Conservation (phyloP, 2,888 invertebrate genomes). For the Plagodis dolabraria region DNA sequence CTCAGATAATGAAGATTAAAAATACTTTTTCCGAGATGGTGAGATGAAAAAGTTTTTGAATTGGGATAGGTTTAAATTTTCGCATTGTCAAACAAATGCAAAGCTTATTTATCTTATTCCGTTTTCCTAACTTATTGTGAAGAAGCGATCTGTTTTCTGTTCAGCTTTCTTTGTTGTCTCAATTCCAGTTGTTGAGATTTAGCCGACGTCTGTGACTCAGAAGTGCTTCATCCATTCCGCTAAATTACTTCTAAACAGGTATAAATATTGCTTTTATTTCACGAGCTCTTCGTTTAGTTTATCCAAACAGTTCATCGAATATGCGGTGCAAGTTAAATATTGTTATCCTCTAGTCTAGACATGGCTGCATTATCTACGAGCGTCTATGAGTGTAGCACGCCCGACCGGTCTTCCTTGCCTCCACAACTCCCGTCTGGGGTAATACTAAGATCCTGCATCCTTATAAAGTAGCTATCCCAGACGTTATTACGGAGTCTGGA, state of each 20-base stretch:
- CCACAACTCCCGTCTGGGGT: conserved; percentile 35
- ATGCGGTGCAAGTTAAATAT: conserved; percentile 32
- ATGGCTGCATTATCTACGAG: conserved; percentile 50
- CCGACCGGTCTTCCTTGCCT: conserved; percentile 12
- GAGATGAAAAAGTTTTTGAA: too few species aligned
- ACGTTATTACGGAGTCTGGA: conserved; percentile 41
- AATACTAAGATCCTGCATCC: conserved; percentile 35
- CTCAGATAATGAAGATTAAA: too few species aligned
- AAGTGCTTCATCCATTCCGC: conserved; percentile 24
- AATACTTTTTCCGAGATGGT: too few species aligned
- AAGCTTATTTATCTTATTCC: too few species aligned
- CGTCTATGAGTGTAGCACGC: conserved; percentile 15
- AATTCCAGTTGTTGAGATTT: conserved; percentile 23
- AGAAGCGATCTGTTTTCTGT: not conserved
- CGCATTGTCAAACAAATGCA: too few species aligned
- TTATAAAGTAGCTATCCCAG: conserved; percentile 10
- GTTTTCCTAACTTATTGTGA: not conserved
- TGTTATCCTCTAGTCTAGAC: conserved; percentile 59
- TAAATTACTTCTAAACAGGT: conserved; percentile 16
- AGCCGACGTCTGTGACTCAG: conserved; percentile 24
- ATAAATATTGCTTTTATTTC: conserved; percentile 24
- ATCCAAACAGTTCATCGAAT: conserved; percentile 16
- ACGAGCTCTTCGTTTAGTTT: conserved; percentile 11
- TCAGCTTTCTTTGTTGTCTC: conserved; percentile 37
- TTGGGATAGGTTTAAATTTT: too few species aligned